A percentile compares a stretch with the other conserved stretches of the same genome.
These are phyloP conservation scores for Eugnorisma glareosa DNA, from an alignment of 2,888 invertebrate genomes.

Conservation along the genomic window DNA sequence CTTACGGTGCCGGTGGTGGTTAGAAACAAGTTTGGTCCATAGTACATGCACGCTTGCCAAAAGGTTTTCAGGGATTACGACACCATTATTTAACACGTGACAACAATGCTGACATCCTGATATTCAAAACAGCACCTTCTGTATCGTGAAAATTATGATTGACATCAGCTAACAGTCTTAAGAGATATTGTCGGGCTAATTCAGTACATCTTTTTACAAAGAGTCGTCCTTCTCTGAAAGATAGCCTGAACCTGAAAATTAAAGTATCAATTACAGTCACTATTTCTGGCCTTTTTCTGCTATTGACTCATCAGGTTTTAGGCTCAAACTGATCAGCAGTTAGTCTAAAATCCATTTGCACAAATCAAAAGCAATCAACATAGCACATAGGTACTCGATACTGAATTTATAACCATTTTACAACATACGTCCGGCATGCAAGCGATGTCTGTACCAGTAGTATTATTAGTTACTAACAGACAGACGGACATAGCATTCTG, in stretches of 20 bases:
- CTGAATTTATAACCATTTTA: slow-evolving; percentile 34
- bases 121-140: neutral
- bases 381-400: neutral
- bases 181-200: neutral
- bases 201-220: neutral
- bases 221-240: neutral
- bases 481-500: slow-evolving; percentile 45
- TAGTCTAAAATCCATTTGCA: neutral
- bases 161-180: neutral
- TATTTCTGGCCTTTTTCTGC: neutral
- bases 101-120: neutral
- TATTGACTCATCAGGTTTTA: neutral
- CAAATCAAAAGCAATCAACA: neutral
- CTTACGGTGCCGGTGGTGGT: too few relatives aligned
- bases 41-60: neutral
- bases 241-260: neutral
- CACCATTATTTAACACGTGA: neutral
- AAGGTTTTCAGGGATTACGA: neutral
- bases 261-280: neutral
- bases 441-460: slow-evolving; percentile 27
- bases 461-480: slow-evolving; percentile 12
- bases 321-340: neutral
- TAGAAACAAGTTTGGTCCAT: neutral
- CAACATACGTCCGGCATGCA: slow-evolving; percentile 40
- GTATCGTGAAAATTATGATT: too few relatives aligned